Base-by-base conservation (phyloP, 1,140 invertebrate species). In the Cherax destructor region DNA sequence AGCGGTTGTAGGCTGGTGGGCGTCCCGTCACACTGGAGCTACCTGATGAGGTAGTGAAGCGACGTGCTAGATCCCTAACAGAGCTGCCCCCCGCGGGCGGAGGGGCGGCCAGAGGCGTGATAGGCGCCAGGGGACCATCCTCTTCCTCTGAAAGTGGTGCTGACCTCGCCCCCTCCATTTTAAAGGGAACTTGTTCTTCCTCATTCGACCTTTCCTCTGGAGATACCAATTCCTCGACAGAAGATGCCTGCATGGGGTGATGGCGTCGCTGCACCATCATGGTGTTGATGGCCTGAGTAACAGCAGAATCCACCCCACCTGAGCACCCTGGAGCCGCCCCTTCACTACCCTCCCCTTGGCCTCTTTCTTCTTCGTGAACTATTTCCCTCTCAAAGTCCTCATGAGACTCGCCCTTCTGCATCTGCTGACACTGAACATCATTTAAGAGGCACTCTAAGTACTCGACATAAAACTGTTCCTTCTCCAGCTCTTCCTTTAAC, bases 401-500 rank as follows among this genome's bases (percentile, higher is more conserved):
- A 41, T 41, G 30, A 52, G 21, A 30, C 6, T 79, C 87, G 16
- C 87, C 83, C 11, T 52, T 65, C 10, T 79, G 52, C 83, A 69
- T 86, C 61, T 86, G 59, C 61, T 86, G 83, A 88, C 85, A 78
- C 85, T 24, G 11, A 76, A 92, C 91, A 91, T 93, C 91, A 49
- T 96, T 96, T 30, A 98, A 94, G 72, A 98, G 94, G 87, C 97
- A 96, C 94, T 98, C 97, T 92, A 98, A 95, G 95, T 98, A 98
- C 94, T 98, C 97, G 10, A 98, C 97, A 94, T 98, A 98, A 94
- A 98, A 97, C 94, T 98, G 97, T 95, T 98, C 97, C 94, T 98
- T 97, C 94, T 98, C 97, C 56, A 98, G 95, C 94, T 98, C 97
- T 94, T 98, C 97, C 94, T 96, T 96, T 79, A 98, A 95, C 91